These are phyloP conservation scores for Gymnarchus niloticus DNA, from an alignment of 2,113 vertebrate species.

Conservation along the genomic window DNA sequence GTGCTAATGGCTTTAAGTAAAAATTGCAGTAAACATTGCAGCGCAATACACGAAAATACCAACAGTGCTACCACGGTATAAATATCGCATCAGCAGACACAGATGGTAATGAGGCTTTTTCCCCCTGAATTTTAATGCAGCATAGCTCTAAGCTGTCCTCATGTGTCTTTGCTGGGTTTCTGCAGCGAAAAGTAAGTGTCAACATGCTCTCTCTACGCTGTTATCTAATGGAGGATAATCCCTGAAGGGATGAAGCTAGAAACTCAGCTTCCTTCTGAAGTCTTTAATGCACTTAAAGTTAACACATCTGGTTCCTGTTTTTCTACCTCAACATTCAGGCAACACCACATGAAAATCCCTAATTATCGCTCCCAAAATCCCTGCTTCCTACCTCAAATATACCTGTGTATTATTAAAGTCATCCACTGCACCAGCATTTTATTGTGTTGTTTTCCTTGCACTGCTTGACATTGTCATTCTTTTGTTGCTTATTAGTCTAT, in stretches of 20 bases:
- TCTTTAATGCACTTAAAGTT: slow-evolving; percentile 12
- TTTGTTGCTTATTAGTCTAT: too few relatives aligned
- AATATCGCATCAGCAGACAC: not conserved
- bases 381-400: not conserved
- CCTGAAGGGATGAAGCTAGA: slow-evolving; percentile 12
- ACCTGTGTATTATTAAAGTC: not conserved
- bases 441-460: not conserved
- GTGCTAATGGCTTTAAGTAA: not conserved
- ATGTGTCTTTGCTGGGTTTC: not conserved
- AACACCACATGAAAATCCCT: not conserved
- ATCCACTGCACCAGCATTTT: not conserved
- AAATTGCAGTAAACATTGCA: not conserved
- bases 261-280: not conserved
- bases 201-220: not conserved
- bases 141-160: not conserved
- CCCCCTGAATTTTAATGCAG: not conserved
- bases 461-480: too few relatives aligned
- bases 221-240: slow-evolving; percentile 12
- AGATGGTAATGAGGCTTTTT: not conserved
- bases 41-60: not conserved
- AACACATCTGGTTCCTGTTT: not conserved
- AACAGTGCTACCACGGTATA: not conserved
- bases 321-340: not conserved
- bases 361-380: not conserved
- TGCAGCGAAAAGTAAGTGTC: not conserved